Evolutionary conservation across 2,888 invertebrate genomes (phyloP), one percentile per base, ranked within the genome.

Genomic region (Papilio protenor): DNA sequence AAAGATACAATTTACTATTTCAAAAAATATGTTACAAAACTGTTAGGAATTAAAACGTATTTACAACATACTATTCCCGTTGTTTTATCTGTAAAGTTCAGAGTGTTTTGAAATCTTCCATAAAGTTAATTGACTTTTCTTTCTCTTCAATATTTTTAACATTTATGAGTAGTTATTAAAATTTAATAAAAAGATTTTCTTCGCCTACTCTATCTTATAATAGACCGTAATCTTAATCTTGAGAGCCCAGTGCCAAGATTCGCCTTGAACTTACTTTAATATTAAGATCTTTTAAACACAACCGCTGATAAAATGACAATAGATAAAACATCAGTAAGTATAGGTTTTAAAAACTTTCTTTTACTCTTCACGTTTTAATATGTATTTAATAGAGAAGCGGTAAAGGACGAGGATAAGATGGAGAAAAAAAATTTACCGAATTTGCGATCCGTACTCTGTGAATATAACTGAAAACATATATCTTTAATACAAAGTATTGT

Each of bases 211-310:
- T 47, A 47, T 71, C 47, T 71, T 71, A 47, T 71, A 49, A 71
- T 71, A 71, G 49, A 49, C 47, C 14, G 16, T 71, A 71, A 66
- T 66, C 66, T 64, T 64, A 64, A 64, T 64, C 64, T 66, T 12
- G n/a, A 66, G 11, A 40, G 18, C 18, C 64, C 18, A 64, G 64
- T 40, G 66, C n/a, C 40, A 66, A 66, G 66, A 40, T 33, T 66
- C 40, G 66, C 66, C 66, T 66, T 66, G 66, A 64, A 66, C 66
- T 66, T 40, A 18, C 66, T 66, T 11, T 33, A 33, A 40, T 66
- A 66, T 66, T 40, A 66, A 66, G 40, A n/a, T 40, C 33, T 27
- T 27, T 33, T 27, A n/a, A 40, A 33, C 64, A 64, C 33, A 18
- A 40, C 11, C 40, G 18, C 66, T n/a, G 66, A 66, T 66, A 18